Percentiles rank a stretch among this genome's conserved stretches.
These are phyloP conservation scores for Scaptomyza polygonia DNA, from an alignment of 2,888 invertebrate species.

Conservation along the genomic window DNA sequence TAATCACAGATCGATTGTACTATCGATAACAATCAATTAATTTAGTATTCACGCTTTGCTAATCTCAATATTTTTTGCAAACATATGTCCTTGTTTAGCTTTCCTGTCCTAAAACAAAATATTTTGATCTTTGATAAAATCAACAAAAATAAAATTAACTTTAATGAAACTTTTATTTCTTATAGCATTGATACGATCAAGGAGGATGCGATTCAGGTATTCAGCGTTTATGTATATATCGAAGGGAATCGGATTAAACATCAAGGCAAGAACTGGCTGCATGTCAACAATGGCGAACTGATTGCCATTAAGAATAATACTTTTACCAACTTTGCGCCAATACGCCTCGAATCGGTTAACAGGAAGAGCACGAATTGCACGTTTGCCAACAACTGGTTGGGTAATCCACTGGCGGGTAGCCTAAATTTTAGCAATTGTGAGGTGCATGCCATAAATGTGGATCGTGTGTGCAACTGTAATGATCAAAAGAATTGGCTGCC, in stretches of 20 bases:
- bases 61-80: too few relatives aligned
- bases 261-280: constrained; percentile 80
- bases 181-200: constrained; percentile 80
- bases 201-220: constrained; percentile 80
- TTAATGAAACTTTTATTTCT: constrained; percentile 16
- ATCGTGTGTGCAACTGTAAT: constrained; percentile 80
- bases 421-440: constrained; percentile 82
- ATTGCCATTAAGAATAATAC: constrained; percentile 79
- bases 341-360: constrained; percentile 76
- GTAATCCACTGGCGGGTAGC: constrained; percentile 73
- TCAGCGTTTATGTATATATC: constrained; percentile 78
- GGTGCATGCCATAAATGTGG: constrained; percentile 77
- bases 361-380: constrained; percentile 69
- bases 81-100: too few relatives aligned
- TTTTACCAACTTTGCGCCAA: constrained; percentile 77
- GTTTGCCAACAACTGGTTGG: constrained; percentile 81
- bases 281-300: constrained; percentile 75
- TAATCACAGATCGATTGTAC: too few relatives aligned
- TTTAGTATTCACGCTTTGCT: too few relatives aligned
- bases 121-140: too few relatives aligned
- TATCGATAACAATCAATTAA: too few relatives aligned
- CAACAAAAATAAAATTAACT: neutral
- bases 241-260: constrained; percentile 76
- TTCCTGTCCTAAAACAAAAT: too few relatives aligned
- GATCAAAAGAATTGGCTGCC: constrained; percentile 71